A percentile compares a stretch with the other conserved stretches of the same genome.
These are phyloP conservation scores for Arothron firmamentum DNA, from an alignment of 2,113 vertebrate genomes.

Conservation along the genomic window DNA sequence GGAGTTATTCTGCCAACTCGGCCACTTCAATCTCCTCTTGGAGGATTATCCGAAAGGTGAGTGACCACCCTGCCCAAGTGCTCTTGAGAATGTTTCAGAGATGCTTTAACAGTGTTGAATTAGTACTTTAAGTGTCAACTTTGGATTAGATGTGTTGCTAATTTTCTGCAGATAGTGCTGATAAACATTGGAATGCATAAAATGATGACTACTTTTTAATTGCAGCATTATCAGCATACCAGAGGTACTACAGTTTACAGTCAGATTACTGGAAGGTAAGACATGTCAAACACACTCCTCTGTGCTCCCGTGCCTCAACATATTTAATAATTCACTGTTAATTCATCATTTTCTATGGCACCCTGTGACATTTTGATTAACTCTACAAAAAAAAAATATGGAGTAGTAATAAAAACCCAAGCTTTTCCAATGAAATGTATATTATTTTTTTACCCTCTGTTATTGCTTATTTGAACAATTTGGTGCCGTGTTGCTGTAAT, in stretches of 20 bases:
- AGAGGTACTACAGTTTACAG: conserved; percentile 99
- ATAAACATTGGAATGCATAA: too few relatives aligned
- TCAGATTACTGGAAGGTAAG: conserved; percentile 99
- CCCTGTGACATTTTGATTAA: too few relatives aligned
- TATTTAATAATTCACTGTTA: too few relatives aligned
- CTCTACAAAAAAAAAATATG: too few relatives aligned
- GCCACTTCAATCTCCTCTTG: conserved; percentile 99
- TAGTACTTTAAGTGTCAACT: too few relatives aligned
- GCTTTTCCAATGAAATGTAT: too few relatives aligned
- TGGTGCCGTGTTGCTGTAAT: too few relatives aligned
- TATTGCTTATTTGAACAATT: too few relatives aligned
- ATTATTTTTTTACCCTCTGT: too few relatives aligned
- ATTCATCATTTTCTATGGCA: neutral
- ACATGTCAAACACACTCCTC: conserved; percentile 15
- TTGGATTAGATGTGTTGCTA: too few relatives aligned
- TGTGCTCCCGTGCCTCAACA: neutral
- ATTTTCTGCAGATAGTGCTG: too few relatives aligned
- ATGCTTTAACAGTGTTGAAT: neutral
- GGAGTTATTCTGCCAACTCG: conserved; percentile 99
- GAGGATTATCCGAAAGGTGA: conserved; percentile 99
- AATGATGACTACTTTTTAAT: conserved; percentile 18
- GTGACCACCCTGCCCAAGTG: conserved; percentile 12
- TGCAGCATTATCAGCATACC: conserved; percentile 99
- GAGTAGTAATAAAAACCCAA: too few relatives aligned
- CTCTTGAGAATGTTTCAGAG: neutral